Evolutionary conservation across 2,888 invertebrate species (phyloP), one percentile per base, ranked within the genome.

Genomic region (Xestoiulus laeticollis): DNA sequence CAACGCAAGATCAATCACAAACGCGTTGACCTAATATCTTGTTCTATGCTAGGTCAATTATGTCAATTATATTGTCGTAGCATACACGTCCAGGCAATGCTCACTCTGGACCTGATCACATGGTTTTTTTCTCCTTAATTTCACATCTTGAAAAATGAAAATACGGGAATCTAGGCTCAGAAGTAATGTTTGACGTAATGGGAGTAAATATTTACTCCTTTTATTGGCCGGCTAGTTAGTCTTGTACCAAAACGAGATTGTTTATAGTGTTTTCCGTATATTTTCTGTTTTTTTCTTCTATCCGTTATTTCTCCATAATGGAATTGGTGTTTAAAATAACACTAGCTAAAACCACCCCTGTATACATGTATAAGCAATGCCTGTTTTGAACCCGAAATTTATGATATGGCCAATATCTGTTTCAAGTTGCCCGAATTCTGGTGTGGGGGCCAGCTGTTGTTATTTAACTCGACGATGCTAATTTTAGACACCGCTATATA

Each of bases 391-490:
- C 68, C 12, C 12, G 0, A 26, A 68, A 68, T 68, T 68, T 68
- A 68, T 68, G 22, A 26, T 68, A 68, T 68, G 12, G 68, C 26
- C 22, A 22, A 68, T 68, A 68, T 68, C 68, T 68, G 68, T 68
- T 68, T 68, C 26, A 68, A 68, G 68, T 68, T 68, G 68, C 68
- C 68, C 68, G 68, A 68, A 68, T 26, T 68, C 10, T 68, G 68
- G 68, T 68, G 68, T 26, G 68, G 68, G 68, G 68, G 68, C 68
- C 68, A 68, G 68, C 68, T 68, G 68, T 22, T 68, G 68, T 68
- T 68, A 68, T 68, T 68, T 68, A 68, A 68, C 68, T 26, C 68
- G 68, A 26, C 68, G 68, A 68, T 68, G 68, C 68, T 68, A 26
- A 68, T 68, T 68, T 68, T 68, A 26, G 68, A 5, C 68, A 12